Conservation (phyloP, 2,797 vertebrate genomes). For the Vespertilio murinus region DNA sequence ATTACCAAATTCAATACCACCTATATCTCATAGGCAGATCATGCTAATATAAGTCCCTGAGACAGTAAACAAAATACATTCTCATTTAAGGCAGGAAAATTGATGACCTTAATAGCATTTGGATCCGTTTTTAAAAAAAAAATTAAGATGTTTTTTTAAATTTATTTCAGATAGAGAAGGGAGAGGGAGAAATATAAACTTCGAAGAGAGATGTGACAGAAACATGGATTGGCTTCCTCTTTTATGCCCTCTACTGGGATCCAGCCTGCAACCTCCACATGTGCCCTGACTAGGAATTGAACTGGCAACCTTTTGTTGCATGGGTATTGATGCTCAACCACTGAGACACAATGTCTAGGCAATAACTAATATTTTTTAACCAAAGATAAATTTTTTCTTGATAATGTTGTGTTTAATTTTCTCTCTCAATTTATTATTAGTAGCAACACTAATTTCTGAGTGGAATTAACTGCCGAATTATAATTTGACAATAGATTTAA, state of each 20-base stretch:
- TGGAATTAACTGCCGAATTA: background rate
- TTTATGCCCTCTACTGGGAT: no score
- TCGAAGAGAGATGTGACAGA: no score
- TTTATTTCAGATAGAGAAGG: no score
- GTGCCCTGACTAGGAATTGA: no score
- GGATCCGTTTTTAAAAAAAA: no score
- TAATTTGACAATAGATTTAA: background rate
- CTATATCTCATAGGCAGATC: background rate
- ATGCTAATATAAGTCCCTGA: background rate
- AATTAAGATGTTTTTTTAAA: no score
- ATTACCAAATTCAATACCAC: background rate
- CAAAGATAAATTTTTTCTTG: background rate
- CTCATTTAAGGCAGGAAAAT: slow-evolving; percentile 8
- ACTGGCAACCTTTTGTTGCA: no score
- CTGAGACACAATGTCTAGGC: no score
- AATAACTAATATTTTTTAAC: background rate
- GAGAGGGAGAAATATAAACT: no score
- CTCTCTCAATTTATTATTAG: background rate
- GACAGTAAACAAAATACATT: background rate
- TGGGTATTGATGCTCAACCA: no score
- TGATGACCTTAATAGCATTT: background rate
- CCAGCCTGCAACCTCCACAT: no score
- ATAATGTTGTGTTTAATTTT: background rate
- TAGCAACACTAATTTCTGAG: background rate
- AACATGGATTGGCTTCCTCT: no score